Conservation (phyloP, 1,140 invertebrate species). For the Bombus waltoni region DNA sequence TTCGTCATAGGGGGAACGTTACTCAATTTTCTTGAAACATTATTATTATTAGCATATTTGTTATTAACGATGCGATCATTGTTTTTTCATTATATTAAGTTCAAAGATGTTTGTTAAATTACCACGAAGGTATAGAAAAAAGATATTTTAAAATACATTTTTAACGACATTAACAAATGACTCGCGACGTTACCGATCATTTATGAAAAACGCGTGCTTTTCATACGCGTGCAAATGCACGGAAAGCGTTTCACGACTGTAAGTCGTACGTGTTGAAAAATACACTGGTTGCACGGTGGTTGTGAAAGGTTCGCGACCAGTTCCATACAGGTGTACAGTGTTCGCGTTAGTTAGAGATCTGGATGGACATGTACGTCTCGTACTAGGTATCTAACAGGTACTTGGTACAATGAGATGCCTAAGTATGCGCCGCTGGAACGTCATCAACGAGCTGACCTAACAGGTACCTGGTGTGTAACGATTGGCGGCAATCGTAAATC, state of each 20-base stretch:
- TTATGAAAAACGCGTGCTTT: background rate
- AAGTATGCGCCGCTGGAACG: conserved; percentile 54
- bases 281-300: background rate
- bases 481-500: conserved; percentile 74
- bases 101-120: background rate
- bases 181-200: background rate
- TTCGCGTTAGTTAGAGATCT: background rate
- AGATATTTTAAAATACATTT: background rate
- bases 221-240: too few species aligned
- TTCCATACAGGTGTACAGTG: conserved; percentile 24
- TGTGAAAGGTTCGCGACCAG: background rate
- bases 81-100: too few species aligned
- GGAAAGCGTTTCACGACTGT: background rate
- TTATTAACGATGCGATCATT: too few species aligned
- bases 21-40: too few species aligned
- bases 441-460: conserved; percentile 66
- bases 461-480: conserved; percentile 72
- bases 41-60: too few species aligned
- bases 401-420: too few species aligned
- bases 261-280: too few species aligned
- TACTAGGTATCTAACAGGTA: background rate
- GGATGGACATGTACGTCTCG: background rate
- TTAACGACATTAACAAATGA: background rate
- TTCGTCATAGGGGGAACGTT: too few species aligned
- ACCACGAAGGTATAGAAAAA: background rate